Evolutionary conservation across 1,140 invertebrate species (phyloP).

Genomic region (Eciton burchellii): DNA sequence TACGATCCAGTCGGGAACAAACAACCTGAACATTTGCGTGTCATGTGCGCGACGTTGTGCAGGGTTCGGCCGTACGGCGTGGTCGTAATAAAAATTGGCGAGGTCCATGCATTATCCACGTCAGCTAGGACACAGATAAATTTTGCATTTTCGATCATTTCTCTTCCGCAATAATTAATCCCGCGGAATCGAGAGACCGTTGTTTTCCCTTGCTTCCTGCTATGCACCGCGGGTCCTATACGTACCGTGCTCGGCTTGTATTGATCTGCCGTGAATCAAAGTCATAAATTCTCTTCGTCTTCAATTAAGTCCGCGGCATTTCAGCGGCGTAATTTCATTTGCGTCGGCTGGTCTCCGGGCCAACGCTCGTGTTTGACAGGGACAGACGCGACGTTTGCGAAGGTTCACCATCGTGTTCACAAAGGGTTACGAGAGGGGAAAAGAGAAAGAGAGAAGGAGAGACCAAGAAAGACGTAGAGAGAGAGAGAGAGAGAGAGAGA

Average conservation of each 20-base stretch:
- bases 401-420: constrained; percentile 40
- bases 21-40: constrained; percentile 32
- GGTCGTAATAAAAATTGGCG: constrained; percentile 10
- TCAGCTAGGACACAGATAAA: neutral
- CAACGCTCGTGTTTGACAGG: constrained; percentile 49
- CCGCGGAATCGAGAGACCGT: neutral
- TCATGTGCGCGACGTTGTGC: neutral
- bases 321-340: constrained; percentile 55
- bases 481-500: neutral
- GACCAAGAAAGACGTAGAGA: neutral
- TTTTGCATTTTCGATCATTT: neutral
- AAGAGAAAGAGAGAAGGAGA: neutral
- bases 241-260: neutral
- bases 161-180: neutral
- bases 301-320: constrained; percentile 39
- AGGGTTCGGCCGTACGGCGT: neutral
- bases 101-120: neutral
- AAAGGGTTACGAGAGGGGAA: constrained; percentile 25
- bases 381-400: constrained; percentile 31
- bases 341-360: constrained; percentile 12
- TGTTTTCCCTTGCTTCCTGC: neutral
- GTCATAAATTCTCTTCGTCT: constrained; percentile 35
- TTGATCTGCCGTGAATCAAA: constrained; percentile 18
- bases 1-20: neutral
- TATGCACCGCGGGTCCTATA: neutral